A percentile compares a stretch with the other conserved stretches of the same genome.
Conservation (phyloP, 1,140 invertebrate species). For the Cotesia glomerata region DNA sequence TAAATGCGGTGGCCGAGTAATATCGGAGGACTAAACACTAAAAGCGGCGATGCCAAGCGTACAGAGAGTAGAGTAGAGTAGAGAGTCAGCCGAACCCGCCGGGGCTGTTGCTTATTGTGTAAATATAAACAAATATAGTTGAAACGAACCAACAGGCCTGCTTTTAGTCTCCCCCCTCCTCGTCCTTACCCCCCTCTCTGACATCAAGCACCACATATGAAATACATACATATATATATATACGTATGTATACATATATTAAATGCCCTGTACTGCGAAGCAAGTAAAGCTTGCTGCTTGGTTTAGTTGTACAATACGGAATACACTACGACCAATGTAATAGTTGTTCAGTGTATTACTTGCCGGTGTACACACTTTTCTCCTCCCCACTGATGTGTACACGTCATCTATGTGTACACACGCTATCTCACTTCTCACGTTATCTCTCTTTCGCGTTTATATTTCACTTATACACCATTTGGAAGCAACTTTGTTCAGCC, state of each 20-base stretch:
- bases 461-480: too few relatives aligned
- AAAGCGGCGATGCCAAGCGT: constrained; percentile 44
- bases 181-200: constrained; percentile 24
- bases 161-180: constrained; percentile 52
- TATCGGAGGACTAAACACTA: constrained; percentile 59
- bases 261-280: constrained; percentile 34
- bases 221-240: too few relatives aligned
- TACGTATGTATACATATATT: constrained; percentile 14
- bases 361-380: too few relatives aligned
- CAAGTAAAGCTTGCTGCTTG: background rate
- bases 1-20: constrained; percentile 49
- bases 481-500: too few relatives aligned
- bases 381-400: too few relatives aligned
- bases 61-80: constrained; percentile 1
- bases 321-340: too few relatives aligned
- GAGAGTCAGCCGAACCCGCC: constrained; percentile 38
- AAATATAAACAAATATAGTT: constrained; percentile 66
- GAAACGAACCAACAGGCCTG: constrained; percentile 65
- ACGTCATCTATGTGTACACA: too few relatives aligned
- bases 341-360: too few relatives aligned
- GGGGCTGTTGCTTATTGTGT: constrained; percentile 64
- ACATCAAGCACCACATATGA: constrained; percentile 24
- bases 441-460: too few relatives aligned
- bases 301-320: background rate
- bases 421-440: too few relatives aligned